phyloP scores from a whole-genome alignment of 2,888 invertebrate species.

The Pandemis cinnamomeana region DNA sequence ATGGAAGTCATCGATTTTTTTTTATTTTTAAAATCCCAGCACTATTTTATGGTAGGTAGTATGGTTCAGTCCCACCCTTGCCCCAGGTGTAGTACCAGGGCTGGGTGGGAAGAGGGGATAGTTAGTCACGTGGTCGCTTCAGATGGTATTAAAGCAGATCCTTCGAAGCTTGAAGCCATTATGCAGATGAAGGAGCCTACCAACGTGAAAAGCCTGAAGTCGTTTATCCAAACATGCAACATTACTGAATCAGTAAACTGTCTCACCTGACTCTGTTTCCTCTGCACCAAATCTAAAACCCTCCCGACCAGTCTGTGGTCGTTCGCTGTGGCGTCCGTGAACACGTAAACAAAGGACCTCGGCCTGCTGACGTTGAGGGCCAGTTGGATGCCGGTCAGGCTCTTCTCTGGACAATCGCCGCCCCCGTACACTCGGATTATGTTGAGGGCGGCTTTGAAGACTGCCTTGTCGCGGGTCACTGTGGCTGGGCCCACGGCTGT shows the following conservation, averaged over 20 bases:
- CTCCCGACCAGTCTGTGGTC: slow-evolving; percentile 86
- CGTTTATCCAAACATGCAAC: too few relatives aligned
- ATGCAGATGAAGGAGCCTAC: too few relatives aligned
- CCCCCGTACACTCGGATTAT: slow-evolving; percentile 87
- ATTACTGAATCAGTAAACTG: not conserved
- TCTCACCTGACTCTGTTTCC: slow-evolving; percentile 88
- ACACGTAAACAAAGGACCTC: slow-evolving; percentile 89
- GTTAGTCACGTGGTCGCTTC: too few relatives aligned
- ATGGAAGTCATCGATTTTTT: too few relatives aligned
- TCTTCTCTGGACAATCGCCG: slow-evolving; percentile 90
- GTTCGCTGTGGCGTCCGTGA: slow-evolving; percentile 90
- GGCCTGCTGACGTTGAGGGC: slow-evolving; percentile 87
- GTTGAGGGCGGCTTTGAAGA: slow-evolving; percentile 83
- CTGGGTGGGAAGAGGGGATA: too few relatives aligned
- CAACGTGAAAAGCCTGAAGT: too few relatives aligned
- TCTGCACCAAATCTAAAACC: slow-evolving; percentile 87
- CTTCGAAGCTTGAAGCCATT: too few relatives aligned
- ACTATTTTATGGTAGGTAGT: too few relatives aligned
- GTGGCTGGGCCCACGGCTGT: slow-evolving; percentile 86
- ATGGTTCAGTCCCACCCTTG: too few relatives aligned
- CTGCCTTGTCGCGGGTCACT: slow-evolving; percentile 86
- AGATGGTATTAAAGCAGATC: too few relatives aligned
- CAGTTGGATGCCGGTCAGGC: slow-evolving; percentile 86
- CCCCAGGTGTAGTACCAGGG: too few relatives aligned
- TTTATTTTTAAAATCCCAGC: too few relatives aligned